A percentile compares a stretch with the other conserved stretches of the same genome.
Evolutionary conservation across 2,113 vertebrate genomes (phyloP).

Genomic region (Coryphaenoides rupestris): DNA sequence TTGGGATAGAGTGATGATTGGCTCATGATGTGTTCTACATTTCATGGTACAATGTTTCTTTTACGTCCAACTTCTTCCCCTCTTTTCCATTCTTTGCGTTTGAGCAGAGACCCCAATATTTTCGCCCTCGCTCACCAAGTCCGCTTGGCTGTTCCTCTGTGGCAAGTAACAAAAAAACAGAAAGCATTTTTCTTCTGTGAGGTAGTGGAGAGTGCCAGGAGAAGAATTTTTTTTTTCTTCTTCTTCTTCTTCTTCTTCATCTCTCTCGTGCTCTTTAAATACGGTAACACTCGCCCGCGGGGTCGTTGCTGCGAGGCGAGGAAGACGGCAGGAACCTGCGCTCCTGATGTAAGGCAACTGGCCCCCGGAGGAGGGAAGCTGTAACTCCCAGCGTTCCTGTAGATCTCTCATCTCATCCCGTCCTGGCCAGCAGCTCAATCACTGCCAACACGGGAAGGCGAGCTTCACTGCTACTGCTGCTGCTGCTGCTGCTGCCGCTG

Average conservation of each 20-base stretch:
- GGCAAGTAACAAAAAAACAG: constrained; percentile 54
- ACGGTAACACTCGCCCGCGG: too few species aligned
- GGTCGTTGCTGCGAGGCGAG: not conserved
- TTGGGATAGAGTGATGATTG: constrained; percentile 40
- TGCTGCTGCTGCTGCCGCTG: too few species aligned
- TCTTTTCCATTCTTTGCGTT: constrained; percentile 39
- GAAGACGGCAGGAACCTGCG: constrained; percentile 16
- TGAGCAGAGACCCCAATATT: constrained; percentile 61
- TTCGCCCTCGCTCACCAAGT: constrained; percentile 43
- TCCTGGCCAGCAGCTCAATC: constrained; percentile 34
- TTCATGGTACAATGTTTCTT: constrained; percentile 44
- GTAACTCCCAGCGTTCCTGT: constrained; percentile 32
- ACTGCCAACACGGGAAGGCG: constrained; percentile 23
- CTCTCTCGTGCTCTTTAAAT: too few species aligned
- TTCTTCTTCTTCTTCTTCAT: too few species aligned
- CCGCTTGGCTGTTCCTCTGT: constrained; percentile 50
- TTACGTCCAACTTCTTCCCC: constrained; percentile 45
- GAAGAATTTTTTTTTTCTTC: constrained; percentile 41
- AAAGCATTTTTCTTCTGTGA: constrained; percentile 71
- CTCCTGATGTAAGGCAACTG: not conserved
- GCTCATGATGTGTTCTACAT: constrained; percentile 43
- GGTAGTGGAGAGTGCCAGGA: constrained; percentile 63
- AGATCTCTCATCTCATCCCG: constrained; percentile 25
- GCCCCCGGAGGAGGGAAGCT: constrained; percentile 23
- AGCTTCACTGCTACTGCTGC: not conserved